A percentile compares a stretch with the other conserved stretches of the same genome.
phyloP scores from a whole-genome alignment of 2,113 vertebrate genomes.

The Cheirogaleus medius region DNA sequence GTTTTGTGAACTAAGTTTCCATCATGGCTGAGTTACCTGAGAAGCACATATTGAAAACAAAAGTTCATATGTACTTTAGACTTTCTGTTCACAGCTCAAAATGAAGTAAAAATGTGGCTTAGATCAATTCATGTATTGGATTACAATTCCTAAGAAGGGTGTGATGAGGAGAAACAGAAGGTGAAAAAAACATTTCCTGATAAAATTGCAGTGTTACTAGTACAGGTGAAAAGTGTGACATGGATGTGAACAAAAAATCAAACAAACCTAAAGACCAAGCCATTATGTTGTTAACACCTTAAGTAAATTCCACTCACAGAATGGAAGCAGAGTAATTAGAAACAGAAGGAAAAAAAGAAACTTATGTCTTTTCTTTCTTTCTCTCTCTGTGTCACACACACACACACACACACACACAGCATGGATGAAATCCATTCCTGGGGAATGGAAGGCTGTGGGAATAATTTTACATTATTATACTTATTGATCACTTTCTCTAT shows the following conservation, averaged over 20 bases:
- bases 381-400: not conserved
- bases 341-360: not conserved
- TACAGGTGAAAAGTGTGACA: constrained; percentile 57
- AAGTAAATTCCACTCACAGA: constrained; percentile 31
- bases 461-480: not conserved
- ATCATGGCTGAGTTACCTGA: not conserved
- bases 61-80: not conserved
- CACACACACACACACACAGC: not conserved
- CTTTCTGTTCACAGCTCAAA: constrained; percentile 61
- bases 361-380: not conserved
- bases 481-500: not conserved
- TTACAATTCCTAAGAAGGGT: constrained; percentile 74
- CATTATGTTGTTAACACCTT: constrained; percentile 71
- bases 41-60: constrained; percentile 22
- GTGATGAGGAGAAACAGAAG: constrained; percentile 54
- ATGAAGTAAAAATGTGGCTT: constrained; percentile 52
- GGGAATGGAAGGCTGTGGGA: not conserved
- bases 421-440: not conserved
- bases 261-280: constrained; percentile 43
- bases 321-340: constrained; percentile 36
- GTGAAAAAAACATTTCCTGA: constrained; percentile 46
- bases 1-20: not conserved
- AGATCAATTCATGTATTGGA: constrained; percentile 52
- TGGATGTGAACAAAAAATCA: constrained; percentile 30
- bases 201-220: constrained; percentile 48